Evolutionary conservation across 2,888 invertebrate species (phyloP).

Genomic region (Belgica antarctica): DNA sequence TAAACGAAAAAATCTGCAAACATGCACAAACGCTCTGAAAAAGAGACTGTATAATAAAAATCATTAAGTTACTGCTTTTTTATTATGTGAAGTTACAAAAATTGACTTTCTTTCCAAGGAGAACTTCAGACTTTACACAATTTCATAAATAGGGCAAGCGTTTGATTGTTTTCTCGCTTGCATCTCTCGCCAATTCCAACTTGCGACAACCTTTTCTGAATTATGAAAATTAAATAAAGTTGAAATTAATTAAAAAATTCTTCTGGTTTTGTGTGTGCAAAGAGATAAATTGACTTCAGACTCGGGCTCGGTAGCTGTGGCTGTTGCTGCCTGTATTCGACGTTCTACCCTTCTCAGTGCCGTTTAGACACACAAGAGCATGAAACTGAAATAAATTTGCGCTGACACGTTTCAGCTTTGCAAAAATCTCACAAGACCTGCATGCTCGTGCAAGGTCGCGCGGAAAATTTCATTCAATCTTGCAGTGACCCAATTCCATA

Average conservation of each 20-base stretch:
- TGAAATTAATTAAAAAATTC: constrained; percentile 18
- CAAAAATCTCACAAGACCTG: too few species aligned
- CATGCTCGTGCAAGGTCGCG: constrained; percentile 3
- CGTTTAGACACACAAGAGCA: background rate
- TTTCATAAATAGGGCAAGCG: constrained; percentile 17
- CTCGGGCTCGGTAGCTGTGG: too few species aligned
- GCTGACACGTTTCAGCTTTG: constrained; percentile 4
- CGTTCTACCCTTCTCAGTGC: background rate
- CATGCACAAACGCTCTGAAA: background rate
- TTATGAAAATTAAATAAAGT: constrained; percentile 26
- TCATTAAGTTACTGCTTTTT: constrained; percentile 21
- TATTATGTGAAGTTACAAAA: constrained; percentile 28
- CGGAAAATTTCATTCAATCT: constrained; percentile 16
- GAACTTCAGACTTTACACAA: background rate
- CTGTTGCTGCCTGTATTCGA: constrained; percentile 1
- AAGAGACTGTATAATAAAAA: constrained; percentile 25
- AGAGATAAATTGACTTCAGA: constrained; percentile 17
- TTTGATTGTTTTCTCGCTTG: constrained; percentile 5
- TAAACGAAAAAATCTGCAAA: background rate
- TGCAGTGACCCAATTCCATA: constrained; percentile 3
- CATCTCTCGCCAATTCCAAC: background rate
- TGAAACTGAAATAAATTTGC: background rate
- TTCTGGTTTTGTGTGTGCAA: background rate
- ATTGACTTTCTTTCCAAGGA: constrained; percentile 4
- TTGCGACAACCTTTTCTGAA: constrained; percentile 3